Base-by-base conservation (phyloP, 2,113 vertebrate genomes). In the Proterorhinus semilunaris region DNA sequence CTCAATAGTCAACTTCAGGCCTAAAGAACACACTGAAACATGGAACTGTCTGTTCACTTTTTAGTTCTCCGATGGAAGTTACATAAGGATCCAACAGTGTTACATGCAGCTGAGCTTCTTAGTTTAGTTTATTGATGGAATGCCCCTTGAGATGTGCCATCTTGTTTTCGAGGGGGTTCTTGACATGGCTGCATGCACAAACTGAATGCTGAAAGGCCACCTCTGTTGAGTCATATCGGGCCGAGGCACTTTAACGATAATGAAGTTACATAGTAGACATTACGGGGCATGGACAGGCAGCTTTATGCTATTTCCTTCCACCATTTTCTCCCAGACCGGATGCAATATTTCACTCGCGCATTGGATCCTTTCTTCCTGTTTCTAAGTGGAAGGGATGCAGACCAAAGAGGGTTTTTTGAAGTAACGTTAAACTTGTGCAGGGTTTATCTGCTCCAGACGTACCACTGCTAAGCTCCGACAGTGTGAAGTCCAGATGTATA, bases 201-300 rank as follows among this genome's bases (percentile, higher is more conserved):
- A 65, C 66, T 16, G 58, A 44, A 61, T n/a, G 36, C 8, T 2
- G 42, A 12, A n/a, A 55, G 57, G 48, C 4, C 54, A 66, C 43
- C 49, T 69, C 52, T 49, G 65, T 72, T 76, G 77, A 83, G 66
- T 72, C 69, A 57, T 66, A 61, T 5, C 15, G 66, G 68, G 55
- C 27, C 55, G 16, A n/a, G 42, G 62, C 57, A 50, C 62, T 53
- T 16, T 67, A 58, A 67, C 54, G 73, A 74, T 71, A 75, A 85
- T 69, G 50, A 74, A 66, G 13, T 8, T 76, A 6, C 49, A 44
- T 8, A 50, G 62, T 13, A 17, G 70, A 50, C 66, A 58, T 75
- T 17, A 52, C 49, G 52, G 62, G 44, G 64, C 46, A 50, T 4
- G 15, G 16, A 55, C 15, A 46, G 12, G 55, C 27, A 7, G 54